phyloP scores from a whole-genome alignment of 92 coral and sea anemone genomes.

The Bergia sp. region DNA sequence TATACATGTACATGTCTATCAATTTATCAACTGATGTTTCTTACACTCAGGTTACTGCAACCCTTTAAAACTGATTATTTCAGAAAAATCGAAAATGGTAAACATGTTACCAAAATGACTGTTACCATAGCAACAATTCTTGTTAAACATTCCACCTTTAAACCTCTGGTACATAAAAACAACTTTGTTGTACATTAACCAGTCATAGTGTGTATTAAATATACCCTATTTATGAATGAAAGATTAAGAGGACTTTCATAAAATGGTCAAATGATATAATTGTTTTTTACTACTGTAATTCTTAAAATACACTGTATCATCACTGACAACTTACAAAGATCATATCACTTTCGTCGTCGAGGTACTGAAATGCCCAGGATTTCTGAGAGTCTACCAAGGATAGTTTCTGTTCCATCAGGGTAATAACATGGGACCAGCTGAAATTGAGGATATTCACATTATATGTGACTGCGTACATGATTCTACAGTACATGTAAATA shows the following conservation, averaged over 20 bases:
- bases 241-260: too few species aligned
- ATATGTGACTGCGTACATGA: background rate
- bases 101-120: too few species aligned
- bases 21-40: background rate
- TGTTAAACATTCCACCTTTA: too few species aligned
- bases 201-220: too few species aligned
- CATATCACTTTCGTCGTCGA: constrained; percentile 40
- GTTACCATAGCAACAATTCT: too few species aligned
- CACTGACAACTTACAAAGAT: constrained; percentile 29
- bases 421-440: constrained; percentile 23
- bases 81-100: too few species aligned
- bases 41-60: background rate
- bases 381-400: constrained; percentile 7
- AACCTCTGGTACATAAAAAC: too few species aligned
- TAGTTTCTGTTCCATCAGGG: constrained; percentile 11
- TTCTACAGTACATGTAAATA: background rate
- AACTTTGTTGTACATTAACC: too few species aligned
- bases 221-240: too few species aligned
- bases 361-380: constrained; percentile 40
- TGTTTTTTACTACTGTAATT: too few species aligned
- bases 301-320: background rate
- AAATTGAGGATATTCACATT: background rate
- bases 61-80: too few species aligned
- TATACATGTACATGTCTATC: background rate
- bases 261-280: too few species aligned